A percentile compares a stretch with the other conserved stretches of the same genome.
Conservation (phyloP, 2,797 vertebrate genomes). For the Rhincodon typus region DNA sequence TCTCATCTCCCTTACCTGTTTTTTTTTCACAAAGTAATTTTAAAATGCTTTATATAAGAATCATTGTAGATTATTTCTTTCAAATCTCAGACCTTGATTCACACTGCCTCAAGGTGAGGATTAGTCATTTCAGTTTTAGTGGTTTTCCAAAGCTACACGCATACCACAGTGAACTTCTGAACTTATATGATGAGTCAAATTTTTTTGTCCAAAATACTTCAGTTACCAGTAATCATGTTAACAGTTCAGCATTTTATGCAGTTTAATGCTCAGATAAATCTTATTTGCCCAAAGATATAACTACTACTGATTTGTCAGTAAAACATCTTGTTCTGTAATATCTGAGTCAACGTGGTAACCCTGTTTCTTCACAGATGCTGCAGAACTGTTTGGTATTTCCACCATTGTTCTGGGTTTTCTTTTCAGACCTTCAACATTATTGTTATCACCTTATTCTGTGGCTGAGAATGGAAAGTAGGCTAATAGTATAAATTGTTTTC, state of each 20-base stretch:
- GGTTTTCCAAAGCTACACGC: neutral
- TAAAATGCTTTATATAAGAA: neutral
- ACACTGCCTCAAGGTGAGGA: neutral
- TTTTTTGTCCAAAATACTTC: neutral
- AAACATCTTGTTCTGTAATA: neutral
- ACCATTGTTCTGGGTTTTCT: too few species aligned
- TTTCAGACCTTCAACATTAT: too few species aligned
- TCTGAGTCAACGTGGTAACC: too few species aligned
- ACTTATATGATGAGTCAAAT: neutral
- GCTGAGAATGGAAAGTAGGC: neutral
- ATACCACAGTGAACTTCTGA: neutral
- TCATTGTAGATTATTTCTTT: neutral
- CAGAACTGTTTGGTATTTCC: too few species aligned
- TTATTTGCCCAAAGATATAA: too few species aligned
- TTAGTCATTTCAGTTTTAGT: conserved; percentile 11
- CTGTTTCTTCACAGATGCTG: too few species aligned
- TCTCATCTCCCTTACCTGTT: neutral
- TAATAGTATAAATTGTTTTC: neutral
- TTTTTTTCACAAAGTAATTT: neutral
- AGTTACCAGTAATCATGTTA: neutral
- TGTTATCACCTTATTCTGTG: neutral
- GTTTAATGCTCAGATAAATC: neutral
- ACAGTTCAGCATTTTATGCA: neutral
- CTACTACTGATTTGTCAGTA: neutral
- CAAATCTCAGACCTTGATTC: conserved; percentile 28